These are phyloP conservation scores for Ceryle rudis DNA, from an alignment of 2,797 vertebrate genomes.

Conservation along the genomic window DNA sequence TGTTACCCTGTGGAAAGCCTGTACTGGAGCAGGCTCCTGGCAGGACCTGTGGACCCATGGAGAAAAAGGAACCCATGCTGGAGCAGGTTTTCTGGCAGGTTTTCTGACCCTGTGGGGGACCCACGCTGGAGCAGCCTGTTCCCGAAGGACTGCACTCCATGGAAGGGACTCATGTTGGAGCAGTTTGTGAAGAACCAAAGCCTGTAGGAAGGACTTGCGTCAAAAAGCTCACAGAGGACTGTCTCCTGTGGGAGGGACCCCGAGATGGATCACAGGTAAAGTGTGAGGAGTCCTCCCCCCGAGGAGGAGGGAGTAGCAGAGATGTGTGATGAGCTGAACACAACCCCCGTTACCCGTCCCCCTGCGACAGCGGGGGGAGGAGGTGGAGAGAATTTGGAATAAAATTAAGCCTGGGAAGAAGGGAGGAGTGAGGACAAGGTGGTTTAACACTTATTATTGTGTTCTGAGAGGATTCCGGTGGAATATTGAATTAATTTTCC, in stretches of 20 bases:
- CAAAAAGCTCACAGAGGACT: background rate
- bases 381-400: background rate
- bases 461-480: background rate
- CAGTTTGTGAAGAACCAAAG: too few species aligned
- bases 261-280: background rate
- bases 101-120: background rate
- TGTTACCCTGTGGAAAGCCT: too few species aligned
- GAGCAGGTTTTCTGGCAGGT: background rate
- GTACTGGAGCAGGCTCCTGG: too few species aligned
- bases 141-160: background rate
- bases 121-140: background rate
- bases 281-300: background rate
- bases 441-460: background rate
- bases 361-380: background rate
- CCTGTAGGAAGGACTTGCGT: too few species aligned
- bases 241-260: background rate
- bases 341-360: background rate
- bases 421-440: background rate
- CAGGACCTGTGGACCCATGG: too few species aligned
- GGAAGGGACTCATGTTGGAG: background rate
- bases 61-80: too few species aligned
- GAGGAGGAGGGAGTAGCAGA: background rate
- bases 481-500: background rate
- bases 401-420: background rate
- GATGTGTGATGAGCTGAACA: background rate